Evolutionary conservation across 1,140 invertebrate genomes (phyloP).

Genomic region (Sinonovacula constricta): DNA sequence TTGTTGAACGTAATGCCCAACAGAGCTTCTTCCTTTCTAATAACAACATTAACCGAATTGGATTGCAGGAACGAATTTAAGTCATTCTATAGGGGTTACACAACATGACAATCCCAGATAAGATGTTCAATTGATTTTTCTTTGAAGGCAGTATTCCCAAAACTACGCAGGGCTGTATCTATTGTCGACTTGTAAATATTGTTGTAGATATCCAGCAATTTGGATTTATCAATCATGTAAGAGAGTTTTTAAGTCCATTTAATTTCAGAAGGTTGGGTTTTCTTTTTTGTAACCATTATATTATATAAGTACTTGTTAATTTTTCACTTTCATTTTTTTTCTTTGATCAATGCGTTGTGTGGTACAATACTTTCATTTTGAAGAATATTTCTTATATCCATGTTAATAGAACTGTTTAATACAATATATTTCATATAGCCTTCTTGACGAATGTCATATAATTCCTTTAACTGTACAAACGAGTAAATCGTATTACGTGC

Average conservation of each 20-base stretch:
- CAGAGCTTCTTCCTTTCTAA: too few species aligned
- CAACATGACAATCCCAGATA: too few species aligned
- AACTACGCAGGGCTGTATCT: too few species aligned
- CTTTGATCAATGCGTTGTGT: too few species aligned
- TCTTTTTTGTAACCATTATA: neutral
- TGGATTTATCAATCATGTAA: neutral
- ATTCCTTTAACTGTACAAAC: neutral
- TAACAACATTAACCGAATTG: too few species aligned
- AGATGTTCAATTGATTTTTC: too few species aligned
- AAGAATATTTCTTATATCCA: neutral
- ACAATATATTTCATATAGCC: neutral
- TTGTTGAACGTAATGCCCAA: too few species aligned
- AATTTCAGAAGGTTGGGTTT: neutral
- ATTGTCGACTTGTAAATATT: too few species aligned
- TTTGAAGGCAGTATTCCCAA: too few species aligned
- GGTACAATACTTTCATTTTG: neutral
- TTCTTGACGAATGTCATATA: neutral
- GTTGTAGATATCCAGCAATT: neutral
- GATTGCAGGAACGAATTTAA: too few species aligned
- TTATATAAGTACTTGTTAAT: neutral
- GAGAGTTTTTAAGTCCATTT: neutral
- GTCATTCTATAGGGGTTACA: too few species aligned
- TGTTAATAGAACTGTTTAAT: neutral
- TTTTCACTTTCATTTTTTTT: neutral
- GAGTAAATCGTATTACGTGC: neutral